Percentiles rank a stretch among this genome's conserved stretches.
phyloP scores from a whole-genome alignment of 2,888 invertebrate genomes.

The Masnerella sp. region DNA sequence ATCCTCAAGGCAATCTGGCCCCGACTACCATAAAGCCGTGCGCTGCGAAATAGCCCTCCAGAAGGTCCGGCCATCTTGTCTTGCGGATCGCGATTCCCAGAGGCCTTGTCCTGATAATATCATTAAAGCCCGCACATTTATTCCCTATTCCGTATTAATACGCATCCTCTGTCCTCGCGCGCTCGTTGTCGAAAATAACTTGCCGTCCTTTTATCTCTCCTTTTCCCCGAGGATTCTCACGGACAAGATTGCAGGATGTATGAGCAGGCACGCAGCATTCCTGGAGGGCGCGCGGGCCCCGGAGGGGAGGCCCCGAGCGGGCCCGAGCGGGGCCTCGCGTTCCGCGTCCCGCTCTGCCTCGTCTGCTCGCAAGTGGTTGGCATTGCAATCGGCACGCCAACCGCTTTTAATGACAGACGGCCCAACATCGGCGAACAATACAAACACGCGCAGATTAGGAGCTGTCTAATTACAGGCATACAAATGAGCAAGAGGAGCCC shows the following conservation, averaged over 20 bases:
- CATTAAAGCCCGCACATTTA: slow-evolving; percentile 36
- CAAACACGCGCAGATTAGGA: slow-evolving; percentile 65
- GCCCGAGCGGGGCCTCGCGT: too few relatives aligned
- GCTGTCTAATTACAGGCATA: slow-evolving; percentile 73
- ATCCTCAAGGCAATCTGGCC: background rate
- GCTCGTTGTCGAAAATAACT: slow-evolving; percentile 43
- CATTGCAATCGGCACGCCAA: slow-evolving; percentile 56
- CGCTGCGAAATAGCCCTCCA: background rate
- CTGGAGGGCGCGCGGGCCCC: slow-evolving; percentile 29
- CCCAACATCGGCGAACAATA: slow-evolving; percentile 62
- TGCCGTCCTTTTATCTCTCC: slow-evolving; percentile 42
- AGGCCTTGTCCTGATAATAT: slow-evolving; percentile 41
- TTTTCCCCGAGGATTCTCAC: slow-evolving; percentile 58
- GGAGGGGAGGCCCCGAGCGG: slow-evolving; percentile 17
- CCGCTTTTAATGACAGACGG: slow-evolving; percentile 63
- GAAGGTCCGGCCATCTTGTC: background rate
- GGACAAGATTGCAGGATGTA: slow-evolving; percentile 54
- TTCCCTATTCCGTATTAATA: slow-evolving; percentile 51
- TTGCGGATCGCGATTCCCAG: slow-evolving; percentile 8
- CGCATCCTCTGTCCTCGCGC: slow-evolving; percentile 48
- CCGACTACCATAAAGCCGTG: background rate
- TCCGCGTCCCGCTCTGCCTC: too few relatives aligned
- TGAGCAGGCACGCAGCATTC: slow-evolving; percentile 52
- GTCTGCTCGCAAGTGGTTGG: slow-evolving; percentile 33
- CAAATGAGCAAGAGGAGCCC: slow-evolving; percentile 71